These are phyloP conservation scores for Zosterops hypoxanthus DNA, from an alignment of 2,113 vertebrate genomes.

Conservation along the genomic window DNA sequence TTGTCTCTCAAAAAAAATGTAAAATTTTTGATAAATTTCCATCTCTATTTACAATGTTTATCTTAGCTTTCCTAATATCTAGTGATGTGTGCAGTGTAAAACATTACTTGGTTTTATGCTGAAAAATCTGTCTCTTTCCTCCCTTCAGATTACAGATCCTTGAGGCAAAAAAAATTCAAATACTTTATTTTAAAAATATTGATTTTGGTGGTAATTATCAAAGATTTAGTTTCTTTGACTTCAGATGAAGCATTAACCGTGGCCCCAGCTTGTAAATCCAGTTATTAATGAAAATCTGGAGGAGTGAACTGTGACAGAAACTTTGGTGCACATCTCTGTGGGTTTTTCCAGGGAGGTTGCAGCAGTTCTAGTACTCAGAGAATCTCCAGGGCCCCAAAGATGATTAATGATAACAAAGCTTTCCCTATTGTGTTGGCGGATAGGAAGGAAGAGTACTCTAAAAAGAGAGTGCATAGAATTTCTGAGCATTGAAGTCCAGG, in stretches of 20 bases:
- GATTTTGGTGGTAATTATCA: neutral
- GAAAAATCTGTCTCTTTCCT: neutral
- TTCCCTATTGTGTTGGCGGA: slow-evolving; percentile 62
- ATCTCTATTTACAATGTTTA: neutral
- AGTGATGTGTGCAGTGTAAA: slow-evolving; percentile 5
- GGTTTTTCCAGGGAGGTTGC: slow-evolving; percentile 14
- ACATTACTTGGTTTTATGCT: slow-evolving; percentile 57
- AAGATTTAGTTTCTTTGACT: neutral
- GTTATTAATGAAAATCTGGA: neutral
- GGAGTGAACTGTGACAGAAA: neutral
- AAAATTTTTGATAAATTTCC: slow-evolving; percentile 60
- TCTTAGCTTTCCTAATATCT: slow-evolving; percentile 9
- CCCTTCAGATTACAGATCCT: neutral
- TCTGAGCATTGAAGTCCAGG: slow-evolving; percentile 16
- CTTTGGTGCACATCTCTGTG: neutral
- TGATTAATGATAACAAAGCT: slow-evolving; percentile 62
- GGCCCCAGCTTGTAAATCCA: neutral
- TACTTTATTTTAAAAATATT: neutral
- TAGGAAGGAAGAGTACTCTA: slow-evolving; percentile 72
- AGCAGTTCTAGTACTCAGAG: neutral
- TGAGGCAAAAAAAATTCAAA: neutral
- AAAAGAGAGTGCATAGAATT: slow-evolving; percentile 59
- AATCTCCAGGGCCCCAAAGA: slow-evolving; percentile 36
- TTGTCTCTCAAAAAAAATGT: slow-evolving; percentile 68
- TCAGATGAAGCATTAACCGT: neutral